phyloP scores from a whole-genome alignment of 92 coral and sea anemone species.

The Parazoanthus darwini region DNA sequence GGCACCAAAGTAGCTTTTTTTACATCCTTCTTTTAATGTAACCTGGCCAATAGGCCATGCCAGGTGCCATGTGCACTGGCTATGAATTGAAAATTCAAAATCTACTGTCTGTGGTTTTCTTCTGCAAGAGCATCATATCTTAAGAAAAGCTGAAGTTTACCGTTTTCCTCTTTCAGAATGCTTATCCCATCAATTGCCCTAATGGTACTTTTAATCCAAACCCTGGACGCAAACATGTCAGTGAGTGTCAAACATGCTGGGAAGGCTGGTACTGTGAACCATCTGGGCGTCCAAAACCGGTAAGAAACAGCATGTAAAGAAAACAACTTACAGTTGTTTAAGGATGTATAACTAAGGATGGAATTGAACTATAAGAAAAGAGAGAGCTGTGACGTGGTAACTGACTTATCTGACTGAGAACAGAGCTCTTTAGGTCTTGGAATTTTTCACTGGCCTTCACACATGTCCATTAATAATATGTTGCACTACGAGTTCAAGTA shows the following conservation, averaged over 20 bases:
- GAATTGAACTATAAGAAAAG: neutral
- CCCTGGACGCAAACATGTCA: slow-evolving; percentile 85
- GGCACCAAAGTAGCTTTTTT: neutral
- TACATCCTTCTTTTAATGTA: too few species aligned
- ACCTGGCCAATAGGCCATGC: too few species aligned
- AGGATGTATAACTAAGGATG: neutral
- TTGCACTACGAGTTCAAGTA: too few species aligned
- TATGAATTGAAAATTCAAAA: too few species aligned
- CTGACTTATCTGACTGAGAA: too few species aligned
- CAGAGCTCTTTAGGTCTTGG: too few species aligned
- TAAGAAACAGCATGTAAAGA: slow-evolving; percentile 26
- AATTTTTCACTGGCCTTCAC: too few species aligned
- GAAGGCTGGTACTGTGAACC: slow-evolving; percentile 95
- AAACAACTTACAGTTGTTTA: too few species aligned
- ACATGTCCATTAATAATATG: too few species aligned
- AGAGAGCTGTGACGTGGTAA: neutral
- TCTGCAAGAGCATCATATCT: too few species aligned
- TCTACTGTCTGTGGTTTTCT: too few species aligned
- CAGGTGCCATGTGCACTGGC: too few species aligned
- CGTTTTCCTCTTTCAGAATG: slow-evolving; percentile 58
- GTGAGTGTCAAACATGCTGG: slow-evolving; percentile 88
- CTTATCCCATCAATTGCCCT: slow-evolving; percentile 88
- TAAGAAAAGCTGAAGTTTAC: neutral
- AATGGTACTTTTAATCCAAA: slow-evolving; percentile 92
- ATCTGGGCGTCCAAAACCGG: slow-evolving; percentile 71